These are phyloP conservation scores for Heliconius eleuchia DNA, from an alignment of 1,140 invertebrate genomes.

Conservation along the genomic window DNA sequence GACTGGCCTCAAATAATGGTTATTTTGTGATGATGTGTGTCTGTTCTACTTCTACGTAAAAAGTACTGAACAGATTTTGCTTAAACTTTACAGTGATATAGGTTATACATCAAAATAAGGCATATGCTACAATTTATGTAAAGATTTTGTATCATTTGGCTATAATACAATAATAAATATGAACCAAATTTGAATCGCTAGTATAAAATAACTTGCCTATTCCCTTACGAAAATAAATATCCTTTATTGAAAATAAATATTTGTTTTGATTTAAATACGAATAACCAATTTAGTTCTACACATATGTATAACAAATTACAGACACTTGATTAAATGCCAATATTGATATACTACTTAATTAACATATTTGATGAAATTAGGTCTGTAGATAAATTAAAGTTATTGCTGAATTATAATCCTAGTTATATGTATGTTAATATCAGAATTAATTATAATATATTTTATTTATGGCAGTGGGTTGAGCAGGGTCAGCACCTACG, in stretches of 20 bases:
- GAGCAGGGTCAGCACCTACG: not conserved
- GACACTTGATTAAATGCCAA: slow-evolving; percentile 6
- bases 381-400: slow-evolving; percentile 14
- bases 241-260: not conserved
- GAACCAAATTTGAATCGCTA: too few relatives aligned
- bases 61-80: too few relatives aligned
- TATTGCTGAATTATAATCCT: slow-evolving; percentile 3
- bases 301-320: slow-evolving; percentile 2
- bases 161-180: too few relatives aligned
- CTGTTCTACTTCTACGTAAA: too few relatives aligned
- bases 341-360: slow-evolving; percentile 13
- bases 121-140: too few relatives aligned
- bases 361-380: slow-evolving; percentile 15
- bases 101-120: too few relatives aligned
- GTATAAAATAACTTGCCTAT: too few relatives aligned
- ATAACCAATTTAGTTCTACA: not conserved
- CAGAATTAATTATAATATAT: not conserved
- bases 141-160: too few relatives aligned
- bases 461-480: not conserved
- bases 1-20: too few relatives aligned
- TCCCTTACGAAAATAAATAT: too few relatives aligned
- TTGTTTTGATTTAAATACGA: not conserved
- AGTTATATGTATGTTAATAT: not conserved
- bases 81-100: too few relatives aligned
- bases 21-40: too few relatives aligned